A percentile compares a stretch with the other conserved stretches of the same genome.
These are phyloP conservation scores for Coleophora deauratella DNA, from an alignment of 2,888 invertebrate species.

Conservation along the genomic window DNA sequence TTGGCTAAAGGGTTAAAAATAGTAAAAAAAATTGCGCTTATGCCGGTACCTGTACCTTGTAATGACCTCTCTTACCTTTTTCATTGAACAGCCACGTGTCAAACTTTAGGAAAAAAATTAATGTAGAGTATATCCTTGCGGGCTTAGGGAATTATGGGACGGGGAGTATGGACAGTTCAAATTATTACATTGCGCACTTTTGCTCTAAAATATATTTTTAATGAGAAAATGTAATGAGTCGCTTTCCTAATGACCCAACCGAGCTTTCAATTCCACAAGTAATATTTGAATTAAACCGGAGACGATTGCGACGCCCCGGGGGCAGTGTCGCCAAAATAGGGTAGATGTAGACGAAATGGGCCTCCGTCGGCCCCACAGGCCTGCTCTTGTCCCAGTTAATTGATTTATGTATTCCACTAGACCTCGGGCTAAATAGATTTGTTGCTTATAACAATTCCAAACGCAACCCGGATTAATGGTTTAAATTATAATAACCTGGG, in stretches of 20 bases:
- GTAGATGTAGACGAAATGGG: constrained; percentile 49
- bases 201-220: too few species aligned
- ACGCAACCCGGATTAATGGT: constrained; percentile 52
- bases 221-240: too few species aligned
- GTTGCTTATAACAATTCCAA: constrained; percentile 58
- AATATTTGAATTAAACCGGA: constrained; percentile 65
- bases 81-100: too few species aligned
- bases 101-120: too few species aligned
- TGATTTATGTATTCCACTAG: constrained; percentile 58
- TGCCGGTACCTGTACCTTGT: too few species aligned
- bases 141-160: too few species aligned
- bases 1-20: too few species aligned
- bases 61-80: too few species aligned
- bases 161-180: too few species aligned
- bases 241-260: constrained; percentile 30
- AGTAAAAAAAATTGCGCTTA: too few species aligned
- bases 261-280: constrained; percentile 59
- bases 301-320: constrained; percentile 44
- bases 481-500: constrained; percentile 13
- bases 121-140: too few species aligned
- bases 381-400: constrained; percentile 58
- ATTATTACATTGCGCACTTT: too few species aligned
- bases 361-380: constrained; percentile 46
- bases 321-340: constrained; percentile 51
- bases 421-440: constrained; percentile 54